phyloP scores from a whole-genome alignment of 2,113 vertebrate genomes.

The Paedocypris sp. region DNA sequence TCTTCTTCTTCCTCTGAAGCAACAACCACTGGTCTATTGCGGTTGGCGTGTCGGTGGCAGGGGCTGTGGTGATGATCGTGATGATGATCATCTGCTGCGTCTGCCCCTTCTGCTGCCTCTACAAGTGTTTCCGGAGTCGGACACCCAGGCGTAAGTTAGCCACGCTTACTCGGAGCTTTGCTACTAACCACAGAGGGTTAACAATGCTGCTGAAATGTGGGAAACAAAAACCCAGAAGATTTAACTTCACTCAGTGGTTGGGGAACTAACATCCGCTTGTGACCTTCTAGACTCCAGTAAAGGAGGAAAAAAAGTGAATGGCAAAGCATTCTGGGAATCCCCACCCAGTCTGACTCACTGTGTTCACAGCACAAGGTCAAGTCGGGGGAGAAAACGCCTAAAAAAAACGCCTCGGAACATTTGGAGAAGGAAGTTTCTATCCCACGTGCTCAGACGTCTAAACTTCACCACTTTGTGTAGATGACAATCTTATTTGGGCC shows the following conservation, averaged over 20 bases:
- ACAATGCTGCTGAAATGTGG: neutral
- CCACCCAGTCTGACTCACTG: slow-evolving; percentile 46
- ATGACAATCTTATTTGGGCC: no score
- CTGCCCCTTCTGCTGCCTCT: slow-evolving; percentile 85
- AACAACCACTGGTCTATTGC: fast-evolving
- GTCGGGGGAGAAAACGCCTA: neutral
- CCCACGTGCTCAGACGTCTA: no score
- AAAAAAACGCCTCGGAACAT: no score
- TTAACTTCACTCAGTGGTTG: no score
- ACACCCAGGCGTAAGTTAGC: slow-evolving; percentile 69
- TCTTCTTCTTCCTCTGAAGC: neutral
- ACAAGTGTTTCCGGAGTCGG: slow-evolving; percentile 81
- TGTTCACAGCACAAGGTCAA: slow-evolving; percentile 38
- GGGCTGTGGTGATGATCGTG: slow-evolving; percentile 42
- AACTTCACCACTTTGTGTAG: no score
- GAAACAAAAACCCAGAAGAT: no score
- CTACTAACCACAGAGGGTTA: no score
- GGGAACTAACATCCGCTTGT: no score
- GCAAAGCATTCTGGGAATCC: slow-evolving; percentile 14
- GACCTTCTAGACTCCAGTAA: neutral
- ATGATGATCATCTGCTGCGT: slow-evolving; percentile 74
- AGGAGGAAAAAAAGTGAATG: neutral
- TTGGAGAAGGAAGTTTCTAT: no score
- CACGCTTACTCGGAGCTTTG: no score
- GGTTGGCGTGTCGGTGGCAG: slow-evolving; percentile 20